Evolutionary conservation across 2,888 invertebrate species (phyloP), one percentile per base, ranked within the genome.

Genomic region (Drosophila limbata): DNA sequence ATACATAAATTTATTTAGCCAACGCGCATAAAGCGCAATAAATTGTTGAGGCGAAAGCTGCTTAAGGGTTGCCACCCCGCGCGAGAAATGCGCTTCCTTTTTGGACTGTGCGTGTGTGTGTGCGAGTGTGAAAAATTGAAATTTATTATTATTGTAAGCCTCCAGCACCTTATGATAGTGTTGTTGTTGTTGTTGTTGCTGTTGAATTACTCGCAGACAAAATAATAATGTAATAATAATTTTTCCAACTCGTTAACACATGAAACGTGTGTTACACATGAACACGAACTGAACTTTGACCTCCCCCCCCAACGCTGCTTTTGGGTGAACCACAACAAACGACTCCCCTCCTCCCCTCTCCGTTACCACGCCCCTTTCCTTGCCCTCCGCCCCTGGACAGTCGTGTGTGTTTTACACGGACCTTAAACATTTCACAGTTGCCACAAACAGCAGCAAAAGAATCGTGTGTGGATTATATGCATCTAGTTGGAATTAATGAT

Each of bases 211-310:
- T 72, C 56, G 77, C 81, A 89, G 80, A 84, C 82, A 90, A 84
- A 80, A 89, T 90, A 86, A 84, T 90, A 87, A 84, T 75, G 86
- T 84, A 90, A 90, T 86, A 90, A 91, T 89, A 85, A 84, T 89
- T 85, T 89, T 88, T 87, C 78, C 90, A 88, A 82, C 80, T 90
- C 90, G 82, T 91, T 90, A 90, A 86, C 89, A 89, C 87, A 77
- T 63, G 77, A 78, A 77, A 83, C 66, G 72, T 77, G 75, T 60
- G 64, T 17, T 57, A 15, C 73, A 64, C 82, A 73, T 69, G 69
- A 25, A 25, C 76, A 70, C 62, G 39, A 48, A 61, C 55, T 25
- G 57, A 55, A 62, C 79, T 48, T 33, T 51, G 39, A 67, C 15
- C 15, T 21, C 13, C 15, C 10, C 31, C 25, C 31, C 42, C 11